Conservation (phyloP, 1,140 invertebrate genomes). For the Cotesia vestalis region DNA sequence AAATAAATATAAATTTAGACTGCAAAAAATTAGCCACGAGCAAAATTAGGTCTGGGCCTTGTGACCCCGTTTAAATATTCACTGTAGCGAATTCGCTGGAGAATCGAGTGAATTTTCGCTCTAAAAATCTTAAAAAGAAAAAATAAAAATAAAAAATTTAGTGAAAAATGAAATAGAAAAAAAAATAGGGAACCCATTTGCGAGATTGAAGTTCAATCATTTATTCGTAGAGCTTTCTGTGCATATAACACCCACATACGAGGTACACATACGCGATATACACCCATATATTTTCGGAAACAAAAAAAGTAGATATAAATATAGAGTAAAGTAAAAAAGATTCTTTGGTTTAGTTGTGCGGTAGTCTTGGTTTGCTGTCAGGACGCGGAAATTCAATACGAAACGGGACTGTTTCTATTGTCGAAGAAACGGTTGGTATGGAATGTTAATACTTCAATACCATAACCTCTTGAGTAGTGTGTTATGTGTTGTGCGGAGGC, state of each 20-base stretch:
- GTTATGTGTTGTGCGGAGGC: background rate
- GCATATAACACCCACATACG: background rate
- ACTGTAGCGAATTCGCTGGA: no score
- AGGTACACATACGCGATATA: background rate
- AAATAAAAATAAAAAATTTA: no score
- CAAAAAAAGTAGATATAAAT: no score
- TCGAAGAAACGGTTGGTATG: slow-evolving; percentile 2
- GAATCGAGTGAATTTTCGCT: no score
- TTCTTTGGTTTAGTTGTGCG: no score
- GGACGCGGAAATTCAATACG: slow-evolving; percentile 3
- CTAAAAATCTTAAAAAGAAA: no score
- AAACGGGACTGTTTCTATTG: background rate
- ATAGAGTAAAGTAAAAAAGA: background rate
- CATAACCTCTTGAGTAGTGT: slow-evolving; percentile 5
- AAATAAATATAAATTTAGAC: no score
- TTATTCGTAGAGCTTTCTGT: background rate
- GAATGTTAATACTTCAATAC: slow-evolving; percentile 24
- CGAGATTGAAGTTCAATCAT: slow-evolving; percentile 10
- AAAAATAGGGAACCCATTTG: slow-evolving; percentile 2
- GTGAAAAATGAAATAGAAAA: background rate
- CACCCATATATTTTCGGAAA: background rate
- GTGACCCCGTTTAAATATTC: no score
- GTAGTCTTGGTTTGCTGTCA: background rate
- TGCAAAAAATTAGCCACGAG: no score
- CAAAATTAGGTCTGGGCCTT: no score